Evolutionary conservation across 2,113 vertebrate genomes (phyloP), one percentile per base, ranked within the genome.

Genomic region (Pelusios castaneus): DNA sequence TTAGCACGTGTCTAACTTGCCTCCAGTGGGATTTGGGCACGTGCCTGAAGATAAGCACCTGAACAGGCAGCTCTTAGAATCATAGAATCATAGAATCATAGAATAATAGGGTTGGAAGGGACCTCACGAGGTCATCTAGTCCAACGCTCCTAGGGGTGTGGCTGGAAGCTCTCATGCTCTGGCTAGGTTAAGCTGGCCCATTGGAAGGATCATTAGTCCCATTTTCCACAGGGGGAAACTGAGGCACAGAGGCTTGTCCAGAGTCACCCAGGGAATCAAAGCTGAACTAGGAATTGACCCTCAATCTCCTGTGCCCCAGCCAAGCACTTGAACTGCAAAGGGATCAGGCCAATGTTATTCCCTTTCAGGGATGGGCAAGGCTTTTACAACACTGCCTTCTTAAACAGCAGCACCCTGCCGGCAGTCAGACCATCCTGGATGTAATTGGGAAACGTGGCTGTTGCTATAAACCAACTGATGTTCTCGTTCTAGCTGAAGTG

Each of bases 401-500:
- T 29, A 14, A 43, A 89, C 22, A 49, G 56, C 27, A 21, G 21
- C 56, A 79, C 38, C 56, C 47, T 76, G 49, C 4, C 92, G 47
- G 95, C 70, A 5, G 22, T 1, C 11, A 1, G 63, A 83, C 51
- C 87, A 55, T 96, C 17, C 92, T 5, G 89, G 49, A 8, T 56
- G 34, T 55, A 14, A 84, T 41, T 3, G 10, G 41, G 27, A 56
- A 29, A 10, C 34, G 31, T 54, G 38, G 17, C 49, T 56, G 52
- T 58, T 60, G 24, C 29, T 27, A 54, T 19, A 45, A 78, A 81
- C n/a, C n/a, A 47, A 24, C 41, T 14, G 19, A n/a, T 45, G 70
- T 24, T 89, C 51, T 67, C 24, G 79, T 31, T 92, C 49, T 31
- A 98, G 98, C 82, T 98, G 34, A 88, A 97, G 14, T 98, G 98